Evolutionary conservation across 2,888 invertebrate genomes (phyloP).

Genomic region (Lumbricus terrestris): DNA sequence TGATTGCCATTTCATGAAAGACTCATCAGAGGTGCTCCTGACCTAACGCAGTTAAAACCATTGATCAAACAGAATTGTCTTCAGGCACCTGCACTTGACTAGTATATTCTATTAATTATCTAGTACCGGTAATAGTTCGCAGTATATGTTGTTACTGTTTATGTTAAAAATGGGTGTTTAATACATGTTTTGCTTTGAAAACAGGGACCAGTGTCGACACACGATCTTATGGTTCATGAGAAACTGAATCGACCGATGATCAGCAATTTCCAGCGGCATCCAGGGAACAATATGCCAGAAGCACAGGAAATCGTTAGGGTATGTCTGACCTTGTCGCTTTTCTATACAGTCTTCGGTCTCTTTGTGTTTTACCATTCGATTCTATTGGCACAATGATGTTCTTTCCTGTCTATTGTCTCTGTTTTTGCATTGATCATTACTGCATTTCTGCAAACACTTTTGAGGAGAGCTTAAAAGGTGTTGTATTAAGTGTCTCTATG

Average conservation of each 20-base stretch:
- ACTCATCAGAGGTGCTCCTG: no score
- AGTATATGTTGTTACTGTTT: background rate
- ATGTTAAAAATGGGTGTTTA: background rate
- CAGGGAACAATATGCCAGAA: constrained; percentile 58
- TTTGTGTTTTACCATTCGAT: no score
- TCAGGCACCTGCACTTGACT: background rate
- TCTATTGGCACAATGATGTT: no score
- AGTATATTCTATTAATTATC: background rate
- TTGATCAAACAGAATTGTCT: no score
- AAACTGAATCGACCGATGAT: constrained; percentile 56
- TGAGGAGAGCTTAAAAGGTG: no score
- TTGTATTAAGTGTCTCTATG: no score
- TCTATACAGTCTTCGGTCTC: background rate
- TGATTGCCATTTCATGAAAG: no score
- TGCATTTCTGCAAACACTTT: no score
- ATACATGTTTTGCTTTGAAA: background rate
- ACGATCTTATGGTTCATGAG: constrained; percentile 53
- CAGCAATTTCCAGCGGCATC: constrained; percentile 56
- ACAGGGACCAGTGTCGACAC: constrained; percentile 54
- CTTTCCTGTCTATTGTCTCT: no score
- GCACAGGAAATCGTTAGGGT: constrained; percentile 56
- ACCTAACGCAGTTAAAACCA: no score
- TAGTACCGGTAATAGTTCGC: background rate
- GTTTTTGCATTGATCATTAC: no score
- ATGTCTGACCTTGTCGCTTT: constrained; percentile 26